These are phyloP conservation scores for Clarias platycephalus DNA, from an alignment of 2,797 vertebrate genomes.

Conservation along the genomic window DNA sequence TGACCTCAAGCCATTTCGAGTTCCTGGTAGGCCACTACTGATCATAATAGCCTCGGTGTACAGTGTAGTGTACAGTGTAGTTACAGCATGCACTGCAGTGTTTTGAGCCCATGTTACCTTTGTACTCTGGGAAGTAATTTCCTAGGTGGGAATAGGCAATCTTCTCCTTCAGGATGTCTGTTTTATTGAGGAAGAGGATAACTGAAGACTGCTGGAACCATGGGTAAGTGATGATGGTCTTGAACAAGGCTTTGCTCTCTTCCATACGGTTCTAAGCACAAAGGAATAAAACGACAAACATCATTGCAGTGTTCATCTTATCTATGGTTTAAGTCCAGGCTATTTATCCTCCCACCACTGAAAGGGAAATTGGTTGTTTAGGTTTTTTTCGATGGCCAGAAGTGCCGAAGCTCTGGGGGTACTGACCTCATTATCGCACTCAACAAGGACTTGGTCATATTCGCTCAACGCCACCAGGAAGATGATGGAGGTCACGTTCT, in stretches of 20 bases:
- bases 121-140: conserved; percentile 87
- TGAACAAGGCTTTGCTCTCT: conserved; percentile 91
- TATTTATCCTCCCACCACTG: neutral
- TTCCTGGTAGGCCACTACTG: no score
- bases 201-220: conserved; percentile 90
- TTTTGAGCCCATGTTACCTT: conserved; percentile 65
- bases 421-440: conserved; percentile 84
- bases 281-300: conserved; percentile 5
- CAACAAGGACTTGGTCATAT: conserved; percentile 89
- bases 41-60: no score
- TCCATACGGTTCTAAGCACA: conserved; percentile 85
- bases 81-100: neutral
- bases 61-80: no score
- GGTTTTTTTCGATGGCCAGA: neutral
- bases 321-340: neutral
- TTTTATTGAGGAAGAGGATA: conserved; percentile 92
- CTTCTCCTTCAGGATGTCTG: conserved; percentile 89
- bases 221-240: conserved; percentile 88
- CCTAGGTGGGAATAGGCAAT: conserved; percentile 82
- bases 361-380: neutral
- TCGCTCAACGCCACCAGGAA: conserved; percentile 91
- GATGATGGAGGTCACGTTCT: conserved; percentile 93
- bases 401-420: neutral
- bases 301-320: neutral
- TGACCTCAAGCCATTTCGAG: no score